Percentiles rank a stretch among this genome's conserved stretches.
Conservation (phyloP, 2,113 vertebrate species). For the Tonatia bakeri region DNA sequence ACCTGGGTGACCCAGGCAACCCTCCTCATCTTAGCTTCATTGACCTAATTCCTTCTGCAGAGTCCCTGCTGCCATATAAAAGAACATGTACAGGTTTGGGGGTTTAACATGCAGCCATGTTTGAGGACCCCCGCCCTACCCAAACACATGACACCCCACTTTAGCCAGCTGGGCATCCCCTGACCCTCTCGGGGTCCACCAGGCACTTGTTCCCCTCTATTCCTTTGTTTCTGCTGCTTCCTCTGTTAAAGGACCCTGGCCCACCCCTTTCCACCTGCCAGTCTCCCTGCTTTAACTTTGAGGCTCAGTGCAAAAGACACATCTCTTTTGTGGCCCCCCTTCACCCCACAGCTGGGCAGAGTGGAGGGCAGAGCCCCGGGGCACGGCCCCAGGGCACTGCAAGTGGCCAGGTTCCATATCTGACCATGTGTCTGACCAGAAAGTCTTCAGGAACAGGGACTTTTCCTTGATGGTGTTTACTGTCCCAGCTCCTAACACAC, state of each 20-base stretch:
- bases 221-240: not conserved
- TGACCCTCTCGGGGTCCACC: not conserved
- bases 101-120: not conserved
- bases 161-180: not conserved
- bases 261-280: not conserved
- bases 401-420: not conserved
- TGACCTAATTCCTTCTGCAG: not conserved
- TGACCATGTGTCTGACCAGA: not conserved
- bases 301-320: not conserved
- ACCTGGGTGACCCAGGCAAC: not conserved
- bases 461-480: not conserved
- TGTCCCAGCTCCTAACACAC: not conserved
- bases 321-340: not conserved
- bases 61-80: not conserved
- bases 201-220: not conserved
- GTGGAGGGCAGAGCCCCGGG: not conserved
- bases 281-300: not conserved
- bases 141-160: not conserved
- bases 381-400: not conserved
- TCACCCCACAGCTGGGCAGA: not conserved
- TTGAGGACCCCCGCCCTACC: not conserved
- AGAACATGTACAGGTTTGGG: not conserved
- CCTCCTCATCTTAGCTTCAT: not conserved
- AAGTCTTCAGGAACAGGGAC: not conserved
- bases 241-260: not conserved